These are phyloP conservation scores for Podarcis muralis DNA, from an alignment of 2,113 vertebrate genomes.

Conservation along the genomic window DNA sequence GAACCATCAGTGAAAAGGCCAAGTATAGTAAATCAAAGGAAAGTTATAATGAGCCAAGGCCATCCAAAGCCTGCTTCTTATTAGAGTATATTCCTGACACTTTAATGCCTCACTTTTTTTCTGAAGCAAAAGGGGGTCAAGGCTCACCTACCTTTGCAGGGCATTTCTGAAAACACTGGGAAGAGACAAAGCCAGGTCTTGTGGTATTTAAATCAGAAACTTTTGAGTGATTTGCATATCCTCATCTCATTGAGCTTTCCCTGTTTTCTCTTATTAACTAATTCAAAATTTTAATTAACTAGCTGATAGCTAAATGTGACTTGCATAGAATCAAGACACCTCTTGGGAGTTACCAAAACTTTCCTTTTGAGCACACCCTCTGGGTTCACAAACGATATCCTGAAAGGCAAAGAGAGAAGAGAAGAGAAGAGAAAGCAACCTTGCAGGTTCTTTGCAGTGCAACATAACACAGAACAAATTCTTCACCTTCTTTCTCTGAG, in stretches of 20 bases:
- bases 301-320: conserved; percentile 34
- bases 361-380: neutral
- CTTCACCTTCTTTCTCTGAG: neutral
- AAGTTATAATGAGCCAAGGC: conserved; percentile 20
- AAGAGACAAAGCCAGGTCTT: neutral
- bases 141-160: neutral
- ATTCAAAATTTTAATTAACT: conserved; percentile 30
- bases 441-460: neutral
- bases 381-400: neutral
- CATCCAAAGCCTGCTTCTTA: neutral
- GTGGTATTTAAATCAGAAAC: conserved; percentile 29
- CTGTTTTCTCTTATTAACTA: conserved; percentile 15
- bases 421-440: neutral
- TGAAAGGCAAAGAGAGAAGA: neutral
- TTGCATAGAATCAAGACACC: neutral
- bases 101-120: neutral
- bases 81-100: neutral
- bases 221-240: neutral
- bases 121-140: neutral
- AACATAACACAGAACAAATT: neutral
- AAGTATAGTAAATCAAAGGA: neutral
- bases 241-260: conserved; percentile 16
- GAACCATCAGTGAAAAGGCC: neutral
- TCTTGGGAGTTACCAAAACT: conserved; percentile 1
- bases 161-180: conserved; percentile 14